Conservation (phyloP, 1,140 invertebrate species). For the Tetragonula clypearis region DNA sequence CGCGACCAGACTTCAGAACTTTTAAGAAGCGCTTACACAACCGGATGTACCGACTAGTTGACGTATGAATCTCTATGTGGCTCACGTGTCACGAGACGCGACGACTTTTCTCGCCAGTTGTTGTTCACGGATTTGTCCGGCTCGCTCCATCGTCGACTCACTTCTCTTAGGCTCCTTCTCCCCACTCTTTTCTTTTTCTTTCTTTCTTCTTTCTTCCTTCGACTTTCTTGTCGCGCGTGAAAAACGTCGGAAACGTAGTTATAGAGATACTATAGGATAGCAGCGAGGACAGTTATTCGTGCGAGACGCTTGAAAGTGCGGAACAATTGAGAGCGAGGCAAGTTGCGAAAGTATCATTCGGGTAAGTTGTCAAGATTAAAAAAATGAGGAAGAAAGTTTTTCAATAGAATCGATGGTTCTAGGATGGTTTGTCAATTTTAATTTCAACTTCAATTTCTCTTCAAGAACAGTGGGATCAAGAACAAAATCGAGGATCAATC, state of each 20-base stretch:
- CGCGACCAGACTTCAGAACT: constrained; percentile 49
- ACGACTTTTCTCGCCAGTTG: background rate
- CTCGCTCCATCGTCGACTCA: background rate
- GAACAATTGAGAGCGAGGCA: background rate
- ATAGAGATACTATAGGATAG: background rate
- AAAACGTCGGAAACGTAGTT: background rate
- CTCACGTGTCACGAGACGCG: constrained; percentile 2
- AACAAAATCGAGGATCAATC: background rate
- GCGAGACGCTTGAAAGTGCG: background rate
- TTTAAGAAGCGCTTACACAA: constrained; percentile 54
- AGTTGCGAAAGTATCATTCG: no score
- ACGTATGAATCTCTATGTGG: constrained; percentile 31
- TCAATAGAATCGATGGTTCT: background rate
- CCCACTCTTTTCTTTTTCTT: background rate
- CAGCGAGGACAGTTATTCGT: background rate
- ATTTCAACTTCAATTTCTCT: no score
- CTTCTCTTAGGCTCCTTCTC: background rate
- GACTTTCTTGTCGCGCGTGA: background rate
- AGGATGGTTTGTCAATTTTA: no score
- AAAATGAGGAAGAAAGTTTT: background rate
- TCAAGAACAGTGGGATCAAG: background rate
- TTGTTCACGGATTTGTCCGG: background rate
- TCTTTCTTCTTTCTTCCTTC: background rate
- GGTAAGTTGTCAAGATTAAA: background rate
- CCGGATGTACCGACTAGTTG: constrained; percentile 38